Evolutionary conservation across 2,888 invertebrate genomes (phyloP).

Genomic region (Lasioglossum vierecki): DNA sequence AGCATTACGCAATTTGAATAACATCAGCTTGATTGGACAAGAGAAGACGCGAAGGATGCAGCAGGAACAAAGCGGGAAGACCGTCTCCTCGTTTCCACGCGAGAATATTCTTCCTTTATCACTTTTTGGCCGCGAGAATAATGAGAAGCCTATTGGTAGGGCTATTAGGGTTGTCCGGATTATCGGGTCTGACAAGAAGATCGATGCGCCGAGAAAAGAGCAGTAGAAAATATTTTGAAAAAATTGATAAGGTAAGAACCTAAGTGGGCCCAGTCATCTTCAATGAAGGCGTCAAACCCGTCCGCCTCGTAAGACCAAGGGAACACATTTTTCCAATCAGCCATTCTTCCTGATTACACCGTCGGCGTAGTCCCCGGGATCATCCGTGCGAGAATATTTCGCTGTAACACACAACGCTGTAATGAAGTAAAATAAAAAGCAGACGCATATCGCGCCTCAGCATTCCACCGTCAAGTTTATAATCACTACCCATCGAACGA

Average conservation of each 20-base stretch:
- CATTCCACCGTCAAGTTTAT: background rate
- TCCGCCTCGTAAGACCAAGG: slow-evolving; percentile 1
- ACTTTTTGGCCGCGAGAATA: background rate
- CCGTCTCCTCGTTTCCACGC: background rate
- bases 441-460: background rate
- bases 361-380: background rate
- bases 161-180: slow-evolving; percentile 6
- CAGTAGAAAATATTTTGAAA: background rate
- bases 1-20: background rate
- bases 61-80: background rate
- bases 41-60: background rate
- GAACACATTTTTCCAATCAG: background rate
- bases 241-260: background rate
- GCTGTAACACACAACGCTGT: background rate
- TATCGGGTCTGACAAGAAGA: slow-evolving; percentile 6
- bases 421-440: background rate
- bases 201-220: background rate
- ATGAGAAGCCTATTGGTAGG: background rate
- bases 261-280: slow-evolving; percentile 8
- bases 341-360: slow-evolving; percentile 7
- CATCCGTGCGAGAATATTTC: background rate
- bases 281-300: slow-evolving; percentile 2
- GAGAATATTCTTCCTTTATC: background rate
- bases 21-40: background rate
- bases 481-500: slow-evolving; percentile 2